These are phyloP conservation scores for Takifugu flavidus DNA, from an alignment of 2,113 vertebrate species.

Conservation along the genomic window DNA sequence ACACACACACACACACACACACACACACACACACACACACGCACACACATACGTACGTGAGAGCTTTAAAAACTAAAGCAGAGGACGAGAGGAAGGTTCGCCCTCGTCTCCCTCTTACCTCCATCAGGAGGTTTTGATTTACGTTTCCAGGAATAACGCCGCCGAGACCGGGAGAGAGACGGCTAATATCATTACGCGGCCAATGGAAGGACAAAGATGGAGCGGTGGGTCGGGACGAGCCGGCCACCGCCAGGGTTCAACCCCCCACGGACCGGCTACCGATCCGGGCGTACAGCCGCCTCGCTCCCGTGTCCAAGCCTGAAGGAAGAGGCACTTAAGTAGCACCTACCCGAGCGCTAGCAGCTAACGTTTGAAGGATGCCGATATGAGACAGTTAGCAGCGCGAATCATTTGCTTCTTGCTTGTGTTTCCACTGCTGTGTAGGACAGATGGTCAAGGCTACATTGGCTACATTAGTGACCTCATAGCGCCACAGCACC, in stretches of 20 bases:
- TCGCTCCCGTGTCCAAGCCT: constrained; percentile 41
- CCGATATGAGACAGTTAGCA: too few species aligned
- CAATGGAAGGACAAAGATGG: constrained; percentile 41
- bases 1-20: neutral
- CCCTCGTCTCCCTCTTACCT: constrained; percentile 13
- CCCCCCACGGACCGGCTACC: constrained; percentile 33
- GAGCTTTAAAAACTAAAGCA: constrained; percentile 8
- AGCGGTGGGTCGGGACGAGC: constrained; percentile 15
- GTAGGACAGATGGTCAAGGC: too few species aligned
- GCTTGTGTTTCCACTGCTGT: too few species aligned
- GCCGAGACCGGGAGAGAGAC: constrained; percentile 42
- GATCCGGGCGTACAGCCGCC: constrained; percentile 31
- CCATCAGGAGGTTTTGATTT: constrained; percentile 45
- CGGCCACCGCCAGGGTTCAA: constrained; percentile 5
- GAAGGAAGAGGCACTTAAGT: neutral
- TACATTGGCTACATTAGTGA: too few species aligned
- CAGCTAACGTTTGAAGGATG: too few species aligned
- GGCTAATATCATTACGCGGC: constrained; percentile 56
- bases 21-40: neutral
- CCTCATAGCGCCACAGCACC: too few species aligned
- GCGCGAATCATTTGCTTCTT: too few species aligned
- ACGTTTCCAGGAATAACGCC: constrained; percentile 44
- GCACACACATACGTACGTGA: constrained; percentile 11
- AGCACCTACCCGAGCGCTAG: neutral
- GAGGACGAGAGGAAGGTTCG: constrained; percentile 6